These are phyloP conservation scores for Ectropis crepuscularia DNA, from an alignment of 2,888 invertebrate genomes.

Conservation along the genomic window DNA sequence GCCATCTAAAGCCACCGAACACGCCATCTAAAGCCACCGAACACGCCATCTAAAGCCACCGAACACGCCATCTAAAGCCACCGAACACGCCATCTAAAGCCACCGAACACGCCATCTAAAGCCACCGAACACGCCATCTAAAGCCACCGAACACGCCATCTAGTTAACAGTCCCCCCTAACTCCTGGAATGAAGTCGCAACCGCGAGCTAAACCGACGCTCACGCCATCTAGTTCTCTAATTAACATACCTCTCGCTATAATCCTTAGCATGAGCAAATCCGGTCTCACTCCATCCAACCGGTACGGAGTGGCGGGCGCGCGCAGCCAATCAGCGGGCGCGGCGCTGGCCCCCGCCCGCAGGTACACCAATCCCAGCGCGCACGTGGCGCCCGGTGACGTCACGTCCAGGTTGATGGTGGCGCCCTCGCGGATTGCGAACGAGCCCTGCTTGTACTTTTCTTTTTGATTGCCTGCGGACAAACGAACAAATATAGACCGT, in stretches of 20 bases:
- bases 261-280: constrained; percentile 94
- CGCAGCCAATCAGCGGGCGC: constrained; percentile 96
- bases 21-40: no score
- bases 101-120: no score
- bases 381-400: constrained; percentile 98
- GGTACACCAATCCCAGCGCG: constrained; percentile 96
- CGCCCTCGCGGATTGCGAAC: constrained; percentile 95
- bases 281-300: constrained; percentile 95
- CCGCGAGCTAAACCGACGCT: no score
- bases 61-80: no score
- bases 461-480: constrained; percentile 88
- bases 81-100: no score
- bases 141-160: no score
- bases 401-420: constrained; percentile 96
- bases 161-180: no score
- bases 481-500: background rate
- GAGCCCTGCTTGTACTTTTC: constrained; percentile 95
- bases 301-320: constrained; percentile 94
- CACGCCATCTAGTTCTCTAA: no score
- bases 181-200: no score
- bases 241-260: constrained; percentile 89
- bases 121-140: no score
- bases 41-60: no score
- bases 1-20: no score
- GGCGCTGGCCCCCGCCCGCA: constrained; percentile 90